phyloP scores from a whole-genome alignment of 2,113 vertebrate species.

The Lota lota region DNA sequence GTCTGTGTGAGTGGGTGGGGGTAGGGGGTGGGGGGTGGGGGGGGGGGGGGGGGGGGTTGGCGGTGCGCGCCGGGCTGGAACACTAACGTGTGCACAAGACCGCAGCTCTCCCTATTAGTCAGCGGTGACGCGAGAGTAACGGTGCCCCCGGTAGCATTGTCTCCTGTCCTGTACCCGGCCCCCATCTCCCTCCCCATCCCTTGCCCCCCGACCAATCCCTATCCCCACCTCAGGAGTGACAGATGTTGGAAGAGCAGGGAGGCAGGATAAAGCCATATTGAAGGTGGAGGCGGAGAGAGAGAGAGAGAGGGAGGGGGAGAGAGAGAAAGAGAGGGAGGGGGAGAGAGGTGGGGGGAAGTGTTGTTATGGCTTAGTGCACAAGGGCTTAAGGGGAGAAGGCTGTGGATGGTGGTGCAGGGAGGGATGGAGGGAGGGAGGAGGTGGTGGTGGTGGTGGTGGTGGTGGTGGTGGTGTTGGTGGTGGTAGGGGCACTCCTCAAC shows the following conservation, averaged over 20 bases:
- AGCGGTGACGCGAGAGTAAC: constrained; percentile 48
- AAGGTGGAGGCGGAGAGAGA: background rate
- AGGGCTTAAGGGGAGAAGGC: constrained; percentile 5
- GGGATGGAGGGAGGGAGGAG: background rate
- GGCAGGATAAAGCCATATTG: constrained; percentile 34
- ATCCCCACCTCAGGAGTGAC: constrained; percentile 49
- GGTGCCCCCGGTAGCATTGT: constrained; percentile 44
- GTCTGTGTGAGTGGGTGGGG: background rate
- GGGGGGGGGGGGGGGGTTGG: background rate
- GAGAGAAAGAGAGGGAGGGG: background rate
- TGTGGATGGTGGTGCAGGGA: too few species aligned
- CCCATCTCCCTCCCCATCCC: too few species aligned
- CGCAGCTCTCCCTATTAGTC: constrained; percentile 42
- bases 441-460: background rate
- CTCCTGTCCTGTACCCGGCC: constrained; percentile 27
- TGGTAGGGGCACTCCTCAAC: constrained; percentile 5
- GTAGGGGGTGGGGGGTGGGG: background rate
- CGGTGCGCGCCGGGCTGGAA: constrained; percentile 12
- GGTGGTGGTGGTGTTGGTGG: background rate
- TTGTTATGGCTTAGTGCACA: constrained; percentile 19
- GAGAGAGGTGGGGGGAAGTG: background rate
- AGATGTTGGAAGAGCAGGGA: constrained; percentile 48
- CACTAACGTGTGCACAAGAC: constrained; percentile 36
- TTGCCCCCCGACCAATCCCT: constrained; percentile 1
- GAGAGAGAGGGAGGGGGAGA: background rate